Conservation (phyloP, 2,113 vertebrate species). For the Sphaerodactylus townsendi region DNA sequence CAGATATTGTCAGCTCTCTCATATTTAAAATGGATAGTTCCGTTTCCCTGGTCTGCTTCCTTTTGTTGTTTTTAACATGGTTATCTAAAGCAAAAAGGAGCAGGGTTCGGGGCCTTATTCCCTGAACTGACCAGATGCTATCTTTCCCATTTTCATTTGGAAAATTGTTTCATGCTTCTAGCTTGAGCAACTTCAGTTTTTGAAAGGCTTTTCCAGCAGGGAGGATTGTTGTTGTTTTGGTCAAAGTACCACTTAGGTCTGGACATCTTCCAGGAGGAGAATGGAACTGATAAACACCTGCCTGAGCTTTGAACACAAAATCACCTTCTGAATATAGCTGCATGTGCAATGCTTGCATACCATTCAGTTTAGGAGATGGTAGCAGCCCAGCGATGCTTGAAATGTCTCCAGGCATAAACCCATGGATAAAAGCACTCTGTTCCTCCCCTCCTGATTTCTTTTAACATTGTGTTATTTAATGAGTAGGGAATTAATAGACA, state of each 20-base stretch:
- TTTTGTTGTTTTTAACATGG: background rate
- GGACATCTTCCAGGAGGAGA: background rate
- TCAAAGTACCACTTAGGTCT: background rate
- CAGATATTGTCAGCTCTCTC: background rate
- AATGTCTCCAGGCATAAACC: background rate
- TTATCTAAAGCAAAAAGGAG: background rate
- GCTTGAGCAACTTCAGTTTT: background rate
- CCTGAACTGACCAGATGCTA: no score
- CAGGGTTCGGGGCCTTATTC: no score
- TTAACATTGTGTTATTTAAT: fast-evolving
- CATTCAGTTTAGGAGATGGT: background rate
- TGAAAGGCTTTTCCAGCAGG: background rate
- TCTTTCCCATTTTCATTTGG: background rate
- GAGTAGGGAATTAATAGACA: background rate
- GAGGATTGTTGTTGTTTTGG: background rate
- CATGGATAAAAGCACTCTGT: background rate
- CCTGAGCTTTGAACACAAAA: background rate
- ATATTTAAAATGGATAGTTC: background rate
- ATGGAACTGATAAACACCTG: fast-evolving
- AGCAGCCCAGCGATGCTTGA: background rate
- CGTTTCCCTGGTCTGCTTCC: background rate
- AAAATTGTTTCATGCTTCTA: background rate
- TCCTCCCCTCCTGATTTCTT: fast-evolving
- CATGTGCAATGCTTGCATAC: background rate
- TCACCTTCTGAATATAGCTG: background rate